A percentile compares a stretch with the other conserved stretches of the same genome.
Evolutionary conservation across 2,113 vertebrate species (phyloP).

Genomic region (Cephalopterus ornatus): DNA sequence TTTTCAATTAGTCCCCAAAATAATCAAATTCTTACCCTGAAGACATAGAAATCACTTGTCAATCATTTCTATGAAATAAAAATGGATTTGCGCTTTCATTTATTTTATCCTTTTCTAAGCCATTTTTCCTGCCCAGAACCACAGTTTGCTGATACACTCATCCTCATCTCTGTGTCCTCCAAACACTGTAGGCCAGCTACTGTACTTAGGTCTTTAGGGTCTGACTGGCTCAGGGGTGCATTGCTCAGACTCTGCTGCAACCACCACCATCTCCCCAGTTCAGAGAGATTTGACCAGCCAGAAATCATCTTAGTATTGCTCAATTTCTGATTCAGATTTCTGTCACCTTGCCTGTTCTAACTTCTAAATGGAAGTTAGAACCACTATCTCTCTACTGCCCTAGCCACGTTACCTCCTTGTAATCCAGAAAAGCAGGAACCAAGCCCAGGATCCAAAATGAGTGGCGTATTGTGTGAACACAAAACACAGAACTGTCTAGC

Average conservation of each 20-base stretch:
- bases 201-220: neutral
- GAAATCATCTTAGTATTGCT: neutral
- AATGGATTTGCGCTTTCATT: neutral
- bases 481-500: neutral
- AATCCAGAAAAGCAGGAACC: neutral
- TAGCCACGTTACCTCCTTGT: neutral
- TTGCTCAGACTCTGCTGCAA: neutral
- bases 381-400: accelerated
- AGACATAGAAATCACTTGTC: neutral
- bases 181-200: neutral
- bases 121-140: neutral
- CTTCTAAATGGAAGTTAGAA: no score
- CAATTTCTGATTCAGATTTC: neutral
- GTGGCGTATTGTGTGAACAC: neutral
- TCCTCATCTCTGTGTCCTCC: neutral
- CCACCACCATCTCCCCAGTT: neutral
- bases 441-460: neutral
- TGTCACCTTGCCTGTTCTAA: neutral
- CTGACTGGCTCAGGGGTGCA: neutral
- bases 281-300: neutral
- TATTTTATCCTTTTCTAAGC: neutral
- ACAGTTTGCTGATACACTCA: neutral
- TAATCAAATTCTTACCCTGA: neutral
- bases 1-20: neutral
- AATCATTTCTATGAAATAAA: neutral